A percentile compares a stretch with the other conserved stretches of the same genome.
phyloP scores from a whole-genome alignment of 2,888 invertebrate genomes.

The Dryobotodes eremita region DNA sequence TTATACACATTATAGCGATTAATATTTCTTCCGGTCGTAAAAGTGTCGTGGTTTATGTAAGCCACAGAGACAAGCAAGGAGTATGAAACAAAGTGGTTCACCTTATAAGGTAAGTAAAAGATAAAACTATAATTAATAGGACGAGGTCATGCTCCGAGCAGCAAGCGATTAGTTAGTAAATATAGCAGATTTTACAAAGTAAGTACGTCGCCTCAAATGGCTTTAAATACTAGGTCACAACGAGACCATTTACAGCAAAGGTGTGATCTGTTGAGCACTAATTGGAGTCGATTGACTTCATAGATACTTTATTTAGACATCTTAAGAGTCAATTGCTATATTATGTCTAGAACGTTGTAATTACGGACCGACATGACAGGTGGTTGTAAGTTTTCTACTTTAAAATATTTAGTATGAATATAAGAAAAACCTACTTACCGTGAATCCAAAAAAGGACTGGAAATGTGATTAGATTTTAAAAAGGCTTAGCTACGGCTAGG shows the following conservation, averaged over 20 bases:
- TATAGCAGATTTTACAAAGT: slow-evolving; percentile 63
- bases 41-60: slow-evolving; percentile 25
- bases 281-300: slow-evolving; percentile 7
- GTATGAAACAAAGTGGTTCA: slow-evolving; percentile 58
- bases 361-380: not conserved
- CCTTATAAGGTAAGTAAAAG: slow-evolving; percentile 65
- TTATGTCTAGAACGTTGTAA: not conserved
- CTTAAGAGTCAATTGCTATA: slow-evolving; percentile 13
- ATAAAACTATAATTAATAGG: slow-evolving; percentile 69
- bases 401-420: not conserved
- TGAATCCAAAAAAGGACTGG: not conserved
- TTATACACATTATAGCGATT: slow-evolving; percentile 37
- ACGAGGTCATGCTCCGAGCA: slow-evolving; percentile 60
- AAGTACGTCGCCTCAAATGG: slow-evolving; percentile 43
- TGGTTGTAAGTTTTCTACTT: not conserved
- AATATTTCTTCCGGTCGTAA: slow-evolving; percentile 53
- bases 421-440: not conserved
- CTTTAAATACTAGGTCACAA: slow-evolving; percentile 54
- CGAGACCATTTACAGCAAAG: slow-evolving; percentile 20
- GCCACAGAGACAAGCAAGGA: slow-evolving; percentile 29
- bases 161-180: slow-evolving; percentile 62
- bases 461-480: slow-evolving; percentile 1
- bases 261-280: slow-evolving; percentile 33
- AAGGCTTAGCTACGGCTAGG: not conserved
- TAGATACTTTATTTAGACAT: slow-evolving; percentile 19